Evolutionary conservation across 2,888 invertebrate genomes (phyloP), one percentile per base, ranked within the genome.

Genomic region (Mellilla xanthometata): DNA sequence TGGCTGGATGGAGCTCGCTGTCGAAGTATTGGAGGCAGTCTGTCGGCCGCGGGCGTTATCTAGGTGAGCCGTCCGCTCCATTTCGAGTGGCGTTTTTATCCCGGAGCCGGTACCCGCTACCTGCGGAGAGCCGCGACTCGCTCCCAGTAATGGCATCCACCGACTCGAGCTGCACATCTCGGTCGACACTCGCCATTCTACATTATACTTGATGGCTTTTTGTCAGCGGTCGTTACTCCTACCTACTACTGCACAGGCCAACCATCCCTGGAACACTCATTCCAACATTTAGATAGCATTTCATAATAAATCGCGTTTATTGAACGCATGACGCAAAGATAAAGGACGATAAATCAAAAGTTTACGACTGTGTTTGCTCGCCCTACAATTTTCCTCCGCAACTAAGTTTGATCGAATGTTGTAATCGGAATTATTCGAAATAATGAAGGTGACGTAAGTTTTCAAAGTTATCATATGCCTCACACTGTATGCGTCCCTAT

Each of bases 41-140:
- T 68, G 67, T 76, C 57, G 64, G 71, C 7, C 51, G 70, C 65
- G 58, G 46, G 48, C 42, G 51, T 80, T 85, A 85, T 86, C 85
- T 86, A 85, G 85, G 84, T 78, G 79, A 79, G 76, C 67, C 71
- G 83, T 74, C 74, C 80, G 84, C 58, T 83, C 79, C 83, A 76
- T 82, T 81, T 85, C 74, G 72, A 87, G 85, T 82, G 80, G 76
- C 69, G 82, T 85, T 87, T 88, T 86, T 84, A 86, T 87, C 81
- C 86, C 81, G 76, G 68, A 72, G 68, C 38, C 9, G 40, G 38
- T 42, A 49, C 41, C 49, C 26, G 52, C 82, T 87, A 87, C 85
- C 86, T 87, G 87, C 12, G 9, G 23, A 22, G 23, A 23, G 70
- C 49, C 61, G 62, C 52, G 65, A 75, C 61, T 56, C 64, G 69